These are phyloP conservation scores for Loriculus beryllinus DNA, from an alignment of 2,797 vertebrate species.

Conservation along the genomic window DNA sequence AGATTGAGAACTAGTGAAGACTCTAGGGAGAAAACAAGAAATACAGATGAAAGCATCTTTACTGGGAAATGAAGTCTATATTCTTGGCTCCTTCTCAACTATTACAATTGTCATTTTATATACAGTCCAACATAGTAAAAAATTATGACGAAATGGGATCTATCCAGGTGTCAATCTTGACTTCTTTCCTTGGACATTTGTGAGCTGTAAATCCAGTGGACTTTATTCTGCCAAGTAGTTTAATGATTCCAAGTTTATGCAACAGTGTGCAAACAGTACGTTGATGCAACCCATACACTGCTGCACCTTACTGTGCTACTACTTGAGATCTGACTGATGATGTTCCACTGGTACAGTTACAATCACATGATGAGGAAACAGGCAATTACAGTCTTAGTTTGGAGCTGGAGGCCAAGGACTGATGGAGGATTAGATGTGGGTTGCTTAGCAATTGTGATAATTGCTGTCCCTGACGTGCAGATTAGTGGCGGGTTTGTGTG, in stretches of 20 bases:
- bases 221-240: background rate
- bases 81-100: background rate
- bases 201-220: background rate
- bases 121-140: background rate
- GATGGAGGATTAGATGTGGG: background rate
- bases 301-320: background rate
- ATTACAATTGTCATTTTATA: background rate
- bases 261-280: background rate
- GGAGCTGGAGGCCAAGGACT: background rate
- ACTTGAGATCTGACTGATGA: background rate
- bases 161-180: background rate
- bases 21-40: background rate
- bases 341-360: background rate
- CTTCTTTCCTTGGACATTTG: background rate
- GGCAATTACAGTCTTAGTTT: background rate
- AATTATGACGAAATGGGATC: background rate
- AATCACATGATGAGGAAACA: background rate
- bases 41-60: background rate
- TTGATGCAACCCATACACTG: background rate
- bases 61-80: background rate
- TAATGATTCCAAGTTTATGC: background rate
- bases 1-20: background rate
- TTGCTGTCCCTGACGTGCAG: background rate
- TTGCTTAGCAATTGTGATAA: background rate
- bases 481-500: background rate